Conservation (phyloP, 2,113 vertebrate genomes). For the Bufo gargarizans region DNA sequence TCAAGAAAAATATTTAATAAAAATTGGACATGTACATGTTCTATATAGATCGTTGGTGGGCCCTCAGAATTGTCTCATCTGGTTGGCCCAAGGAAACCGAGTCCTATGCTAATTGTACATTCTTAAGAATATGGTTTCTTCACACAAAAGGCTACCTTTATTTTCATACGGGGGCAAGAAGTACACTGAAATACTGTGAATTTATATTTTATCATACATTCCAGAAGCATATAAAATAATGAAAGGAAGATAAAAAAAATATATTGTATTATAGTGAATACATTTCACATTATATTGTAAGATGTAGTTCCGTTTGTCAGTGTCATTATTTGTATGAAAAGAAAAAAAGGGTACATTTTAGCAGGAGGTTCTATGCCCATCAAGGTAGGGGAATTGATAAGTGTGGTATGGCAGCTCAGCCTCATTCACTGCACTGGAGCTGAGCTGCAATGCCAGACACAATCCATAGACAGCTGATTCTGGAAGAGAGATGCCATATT, state of each 20-base stretch:
- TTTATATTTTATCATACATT: slow-evolving; percentile 45
- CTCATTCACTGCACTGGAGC: background rate
- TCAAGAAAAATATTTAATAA: too few relatives aligned
- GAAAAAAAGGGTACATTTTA: background rate
- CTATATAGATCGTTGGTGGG: background rate
- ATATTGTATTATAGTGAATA: slow-evolving; percentile 24
- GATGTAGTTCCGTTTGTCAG: slow-evolving; percentile 10
- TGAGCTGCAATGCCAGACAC: background rate
- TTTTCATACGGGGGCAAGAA: background rate
- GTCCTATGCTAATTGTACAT: background rate
- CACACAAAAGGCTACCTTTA: background rate
- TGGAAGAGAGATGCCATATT: background rate
- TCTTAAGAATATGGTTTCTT: background rate
- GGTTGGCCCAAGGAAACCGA: background rate
- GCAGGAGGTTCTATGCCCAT: background rate
- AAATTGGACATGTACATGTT: too few relatives aligned
- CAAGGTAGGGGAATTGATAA: background rate
- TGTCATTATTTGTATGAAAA: slow-evolving; percentile 25
- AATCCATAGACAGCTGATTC: background rate
- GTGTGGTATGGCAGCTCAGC: background rate
- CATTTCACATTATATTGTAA: slow-evolving; percentile 7
- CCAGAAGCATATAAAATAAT: slow-evolving; percentile 22
- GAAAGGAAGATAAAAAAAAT: background rate
- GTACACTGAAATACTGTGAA: slow-evolving; percentile 17
- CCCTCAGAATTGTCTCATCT: background rate